A percentile compares a stretch with the other conserved stretches of the same genome.
Evolutionary conservation across 53 echinoderm and acorn worm genomes (phyloP).

Genomic region (Crossaster papposus): DNA sequence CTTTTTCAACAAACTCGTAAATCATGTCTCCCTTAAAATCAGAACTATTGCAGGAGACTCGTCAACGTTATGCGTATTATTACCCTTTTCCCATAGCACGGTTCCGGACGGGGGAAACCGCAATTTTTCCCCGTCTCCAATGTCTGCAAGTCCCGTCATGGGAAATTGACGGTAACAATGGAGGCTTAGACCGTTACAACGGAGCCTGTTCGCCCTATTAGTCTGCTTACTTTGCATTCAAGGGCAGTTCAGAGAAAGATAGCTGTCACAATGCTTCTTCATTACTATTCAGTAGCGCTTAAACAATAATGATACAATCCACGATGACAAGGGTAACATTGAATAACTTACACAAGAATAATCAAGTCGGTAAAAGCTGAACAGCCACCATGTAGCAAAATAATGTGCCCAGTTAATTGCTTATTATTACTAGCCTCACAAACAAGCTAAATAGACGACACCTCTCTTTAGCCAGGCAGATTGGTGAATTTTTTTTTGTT

Average conservation of each 20-base stretch:
- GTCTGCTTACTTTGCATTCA: neutral
- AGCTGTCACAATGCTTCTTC: neutral
- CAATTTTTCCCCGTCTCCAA: slow-evolving; percentile 6
- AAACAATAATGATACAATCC: neutral
- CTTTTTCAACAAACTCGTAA: slow-evolving; percentile 41
- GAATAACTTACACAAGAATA: neutral
- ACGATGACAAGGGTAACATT: neutral
- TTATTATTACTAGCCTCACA: too few relatives aligned
- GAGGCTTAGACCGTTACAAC: neutral
- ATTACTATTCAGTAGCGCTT: neutral
- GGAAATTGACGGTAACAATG: slow-evolving; percentile 46
- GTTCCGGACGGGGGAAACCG: slow-evolving; percentile 52
- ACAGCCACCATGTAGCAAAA: too few relatives aligned
- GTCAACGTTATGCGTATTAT: slow-evolving; percentile 22
- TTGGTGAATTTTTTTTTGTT: too few relatives aligned
- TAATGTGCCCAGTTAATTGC: too few relatives aligned
- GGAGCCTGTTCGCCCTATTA: neutral
- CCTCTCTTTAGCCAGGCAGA: too few relatives aligned
- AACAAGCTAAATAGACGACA: too few relatives aligned
- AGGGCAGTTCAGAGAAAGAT: slow-evolving; percentile 13
- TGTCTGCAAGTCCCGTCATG: slow-evolving; percentile 37
- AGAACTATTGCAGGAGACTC: slow-evolving; percentile 33
- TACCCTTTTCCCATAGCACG: slow-evolving; percentile 8
- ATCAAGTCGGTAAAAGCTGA: neutral
- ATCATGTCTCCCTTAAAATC: neutral